Conservation (phyloP, 2,797 vertebrate genomes). For the Poeciliopsis gracilis region DNA sequence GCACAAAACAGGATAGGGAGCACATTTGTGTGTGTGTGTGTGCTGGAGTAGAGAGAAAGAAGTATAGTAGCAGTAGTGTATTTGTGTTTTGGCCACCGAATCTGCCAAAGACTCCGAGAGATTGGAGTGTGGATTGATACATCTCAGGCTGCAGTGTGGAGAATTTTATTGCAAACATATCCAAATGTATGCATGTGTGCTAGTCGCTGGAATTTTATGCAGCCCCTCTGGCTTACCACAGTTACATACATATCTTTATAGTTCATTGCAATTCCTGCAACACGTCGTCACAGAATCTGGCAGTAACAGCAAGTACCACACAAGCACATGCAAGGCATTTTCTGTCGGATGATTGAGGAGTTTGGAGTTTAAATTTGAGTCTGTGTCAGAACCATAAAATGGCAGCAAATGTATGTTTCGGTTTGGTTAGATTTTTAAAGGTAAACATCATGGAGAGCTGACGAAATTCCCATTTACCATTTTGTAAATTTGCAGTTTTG, state of each 20-base stretch:
- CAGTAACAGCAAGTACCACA: conserved; percentile 57
- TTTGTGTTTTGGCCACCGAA: conserved; percentile 84
- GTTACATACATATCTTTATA: conserved; percentile 57
- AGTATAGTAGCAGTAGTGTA: conserved; percentile 86
- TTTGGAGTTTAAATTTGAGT: conserved; percentile 40
- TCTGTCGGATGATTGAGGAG: conserved; percentile 57
- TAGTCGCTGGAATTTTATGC: conserved; percentile 15
- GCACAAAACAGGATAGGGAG: conserved; percentile 70
- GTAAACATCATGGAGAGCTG: background rate
- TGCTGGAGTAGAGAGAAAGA: conserved; percentile 39
- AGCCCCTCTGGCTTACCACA: conserved; percentile 54
- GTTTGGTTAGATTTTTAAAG: background rate
- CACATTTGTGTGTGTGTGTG: conserved; percentile 26
- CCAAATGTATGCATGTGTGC: conserved; percentile 6
- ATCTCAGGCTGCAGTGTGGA: conserved; percentile 60
- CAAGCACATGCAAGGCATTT: conserved; percentile 57
- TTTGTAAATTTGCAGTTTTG: background rate
- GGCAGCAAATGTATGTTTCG: background rate
- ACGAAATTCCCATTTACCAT: background rate
- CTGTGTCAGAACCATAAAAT: conserved; percentile 28
- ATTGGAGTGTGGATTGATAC: conserved; percentile 75
- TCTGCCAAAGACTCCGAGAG: conserved; percentile 70
- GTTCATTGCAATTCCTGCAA: conserved; percentile 67
- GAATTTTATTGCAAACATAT: conserved; percentile 53
- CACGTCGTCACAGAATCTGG: conserved; percentile 66